Evolutionary conservation across 1,140 invertebrate genomes (phyloP), one percentile per base, ranked within the genome.

Genomic region (Zaprionus camerounensis): DNA sequence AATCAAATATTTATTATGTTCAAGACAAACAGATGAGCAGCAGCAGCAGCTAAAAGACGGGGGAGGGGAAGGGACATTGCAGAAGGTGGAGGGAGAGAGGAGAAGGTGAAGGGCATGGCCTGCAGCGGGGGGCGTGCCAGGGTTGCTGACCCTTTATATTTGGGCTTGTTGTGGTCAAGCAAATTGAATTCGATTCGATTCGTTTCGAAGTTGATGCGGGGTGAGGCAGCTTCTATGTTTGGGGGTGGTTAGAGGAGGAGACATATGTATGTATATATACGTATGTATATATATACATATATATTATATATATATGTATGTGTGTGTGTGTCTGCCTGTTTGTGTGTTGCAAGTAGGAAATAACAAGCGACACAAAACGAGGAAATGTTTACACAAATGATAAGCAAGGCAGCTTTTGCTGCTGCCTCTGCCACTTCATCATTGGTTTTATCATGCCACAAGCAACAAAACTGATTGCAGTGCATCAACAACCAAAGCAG

Each of bases 1-100:
- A 81, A 74, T 62, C 66, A 78, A 82, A 79, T 79, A 79, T 79
- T 69, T 44, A 59, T 53, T 17, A 49, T 41, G 26, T 3, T 13
- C 13, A 44, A 41, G 17, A 22, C 22, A 34, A 31, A 56, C 22
- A 56, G 24, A 26, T 28, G 26, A 56, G 26, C 15, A 5, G 20
- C 31, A 9, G 56, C 2, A 28, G 24, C 17, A 26, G 17, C 31
- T 24, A 17, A 38, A 26, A 22, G 4, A 28, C 20, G 15, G 11
- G 41, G 38, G 15, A n/a, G 63, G 1, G 26, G 59, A 17, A 17
- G 15, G 4, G 24, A 5, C 15, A 15, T 49, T 2, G 20, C 24
- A 20, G 24, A 7, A 11, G 11, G 22, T 7, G 15, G 20, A 9
- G 13, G 36, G 24, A 1, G 2, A 24, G 12, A 11, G 46, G 17